Evolutionary conservation across 1,140 invertebrate species (phyloP), one percentile per base, ranked within the genome.

Genomic region (Wasmannia auropunctata): DNA sequence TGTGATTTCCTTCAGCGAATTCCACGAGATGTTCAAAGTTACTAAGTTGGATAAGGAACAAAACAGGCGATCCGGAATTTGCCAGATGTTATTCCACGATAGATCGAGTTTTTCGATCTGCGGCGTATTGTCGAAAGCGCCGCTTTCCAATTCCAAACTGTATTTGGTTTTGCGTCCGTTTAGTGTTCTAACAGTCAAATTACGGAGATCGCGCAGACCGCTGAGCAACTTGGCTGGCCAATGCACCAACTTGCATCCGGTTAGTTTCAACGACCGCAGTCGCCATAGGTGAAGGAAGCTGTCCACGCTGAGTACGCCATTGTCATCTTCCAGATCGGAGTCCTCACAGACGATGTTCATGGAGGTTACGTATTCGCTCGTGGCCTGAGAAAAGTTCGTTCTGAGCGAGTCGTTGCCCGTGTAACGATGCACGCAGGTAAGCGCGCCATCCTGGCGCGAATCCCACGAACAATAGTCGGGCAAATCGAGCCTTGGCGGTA

Each of bases 331-430:
- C 11, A 37, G 31, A 81, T 91, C 60, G 77, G 79, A 22, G 6
- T 85, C 85, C 70, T 97, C 97, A 94, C 98, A 98, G 86, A 97
- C 96, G 70, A 98, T 97, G 91, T 96, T 96, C 80, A 98, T 94
- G 3, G 97, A 97, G 19, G 97, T 97, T 49, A 98, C 98, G 93
- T 98, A 97, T 87, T 98, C 98, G 46, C 96, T 96, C 37, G 97
- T 97, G 58, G 98, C 97, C 70, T 98, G 97, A 93, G 97, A 98
- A 92, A 98, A 98, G 94, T 98, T 98, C 11, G 97, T 97, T n/a
- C 97, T 97, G 91, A 98, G 97, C 91, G 97, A 97, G 92, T 98
- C 97, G 94, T 97, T 98, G 94, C 97, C 98, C 97, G 49, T 97
- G 97, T 56, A 97, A 94, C 88, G 98, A 96, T 94, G 91, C 10